phyloP scores from a whole-genome alignment of 1,140 invertebrate species.

The Cecropterus lyciades region DNA sequence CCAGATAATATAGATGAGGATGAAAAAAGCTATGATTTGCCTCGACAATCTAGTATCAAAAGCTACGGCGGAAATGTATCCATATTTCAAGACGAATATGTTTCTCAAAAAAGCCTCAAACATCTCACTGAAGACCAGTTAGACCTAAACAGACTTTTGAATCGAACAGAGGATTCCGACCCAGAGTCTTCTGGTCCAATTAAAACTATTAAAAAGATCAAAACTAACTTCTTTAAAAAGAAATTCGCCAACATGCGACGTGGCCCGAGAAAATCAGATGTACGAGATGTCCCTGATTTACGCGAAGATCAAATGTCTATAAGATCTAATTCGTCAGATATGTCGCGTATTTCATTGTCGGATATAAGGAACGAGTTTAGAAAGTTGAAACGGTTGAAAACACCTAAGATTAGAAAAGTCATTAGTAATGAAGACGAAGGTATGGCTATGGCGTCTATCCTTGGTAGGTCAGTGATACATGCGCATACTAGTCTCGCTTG shows the following conservation, averaged over 20 bases:
- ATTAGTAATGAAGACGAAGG: constrained; percentile 84
- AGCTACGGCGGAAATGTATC: constrained; percentile 67
- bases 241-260: constrained; percentile 43
- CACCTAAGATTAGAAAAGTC: constrained; percentile 83
- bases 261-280: constrained; percentile 16
- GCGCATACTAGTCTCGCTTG: constrained; percentile 86
- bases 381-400: constrained; percentile 75
- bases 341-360: constrained; percentile 71
- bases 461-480: constrained; percentile 86
- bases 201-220: constrained; percentile 68
- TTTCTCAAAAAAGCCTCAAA: constrained; percentile 64
- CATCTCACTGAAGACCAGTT: constrained; percentile 73
- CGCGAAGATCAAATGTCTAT: constrained; percentile 73
- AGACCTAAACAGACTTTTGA: constrained; percentile 68
- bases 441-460: constrained; percentile 86
- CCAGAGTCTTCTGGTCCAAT: constrained; percentile 61
- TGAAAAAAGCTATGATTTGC: constrained; percentile 61
- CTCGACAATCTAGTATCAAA: constrained; percentile 53
- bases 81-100: constrained; percentile 70
- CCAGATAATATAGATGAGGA: constrained; percentile 69
- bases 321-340: constrained; percentile 72
- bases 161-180: constrained; percentile 56
- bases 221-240: constrained; percentile 66
- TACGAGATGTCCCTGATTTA: constrained; percentile 52
- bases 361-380: constrained; percentile 80